Conservation (phyloP, 2,113 vertebrate genomes). For the Nymphicus hollandicus region DNA sequence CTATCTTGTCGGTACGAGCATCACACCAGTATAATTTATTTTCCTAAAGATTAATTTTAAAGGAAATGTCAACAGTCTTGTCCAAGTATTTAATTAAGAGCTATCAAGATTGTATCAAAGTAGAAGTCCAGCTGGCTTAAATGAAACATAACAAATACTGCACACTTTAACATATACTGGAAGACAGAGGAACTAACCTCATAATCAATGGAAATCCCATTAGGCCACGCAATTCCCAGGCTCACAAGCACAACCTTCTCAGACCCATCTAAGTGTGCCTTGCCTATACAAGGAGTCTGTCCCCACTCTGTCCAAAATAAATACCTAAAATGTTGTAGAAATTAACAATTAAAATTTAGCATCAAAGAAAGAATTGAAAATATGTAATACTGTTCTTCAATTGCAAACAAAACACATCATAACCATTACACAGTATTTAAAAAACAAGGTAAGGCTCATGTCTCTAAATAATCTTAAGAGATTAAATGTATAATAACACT, state of each 20-base stretch:
- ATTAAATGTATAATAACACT: not conserved
- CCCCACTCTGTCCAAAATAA: constrained; percentile 99
- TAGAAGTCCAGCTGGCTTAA: not conserved
- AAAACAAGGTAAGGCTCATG: not conserved
- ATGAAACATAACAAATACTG: not conserved
- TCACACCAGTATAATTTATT: constrained; percentile 99
- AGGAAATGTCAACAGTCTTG: constrained; percentile 72
- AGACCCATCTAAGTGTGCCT: constrained; percentile 90
- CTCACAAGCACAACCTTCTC: constrained; percentile 91
- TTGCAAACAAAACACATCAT: not conserved
- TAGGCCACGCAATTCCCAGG: constrained; percentile 92
- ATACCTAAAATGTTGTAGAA: constrained; percentile 78
- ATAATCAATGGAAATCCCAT: constrained; percentile 95
- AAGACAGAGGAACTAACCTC: constrained; percentile 80
- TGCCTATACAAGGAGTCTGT: constrained; percentile 92
- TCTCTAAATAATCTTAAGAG: not conserved
- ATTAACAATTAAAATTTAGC: not conserved
- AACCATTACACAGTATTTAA: not conserved
- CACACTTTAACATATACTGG: not conserved
- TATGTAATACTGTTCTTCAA: not conserved
- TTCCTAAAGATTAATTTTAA: constrained; percentile 90
- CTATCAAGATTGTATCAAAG: constrained; percentile 34
- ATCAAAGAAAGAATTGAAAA: not conserved
- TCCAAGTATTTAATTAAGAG: constrained; percentile 64
- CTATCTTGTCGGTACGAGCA: constrained; percentile 98